Conservation (phyloP, 2,797 vertebrate species). For the Coluber constrictor region DNA sequence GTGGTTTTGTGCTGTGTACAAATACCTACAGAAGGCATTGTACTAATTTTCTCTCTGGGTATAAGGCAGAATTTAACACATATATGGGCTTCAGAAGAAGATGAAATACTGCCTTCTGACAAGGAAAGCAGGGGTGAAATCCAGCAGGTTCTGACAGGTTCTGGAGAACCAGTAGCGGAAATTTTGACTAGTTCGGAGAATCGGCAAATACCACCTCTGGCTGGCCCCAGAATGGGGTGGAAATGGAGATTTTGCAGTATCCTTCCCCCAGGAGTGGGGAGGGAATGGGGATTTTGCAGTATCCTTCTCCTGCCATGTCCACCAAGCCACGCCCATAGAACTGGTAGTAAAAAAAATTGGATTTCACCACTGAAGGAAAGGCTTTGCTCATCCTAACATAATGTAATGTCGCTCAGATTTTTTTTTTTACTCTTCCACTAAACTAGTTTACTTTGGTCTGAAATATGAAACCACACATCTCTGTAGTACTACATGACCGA, state of each 20-base stretch:
- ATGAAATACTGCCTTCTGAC: conserved; percentile 9
- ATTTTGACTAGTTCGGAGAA: too few relatives aligned
- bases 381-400: neutral
- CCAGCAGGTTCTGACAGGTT: too few relatives aligned
- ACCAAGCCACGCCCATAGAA: too few relatives aligned
- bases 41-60: conserved; percentile 48
- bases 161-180: too few relatives aligned
- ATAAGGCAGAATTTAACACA: neutral
- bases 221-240: too few relatives aligned
- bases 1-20: conserved; percentile 58
- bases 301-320: too few relatives aligned
- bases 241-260: too few relatives aligned
- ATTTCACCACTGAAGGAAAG: conserved; percentile 11
- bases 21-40: conserved; percentile 53
- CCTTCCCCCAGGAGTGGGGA: too few relatives aligned
- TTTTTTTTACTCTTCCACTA: neutral
- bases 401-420: neutral
- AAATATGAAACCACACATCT: neutral
- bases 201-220: too few relatives aligned
- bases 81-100: conserved; percentile 3
- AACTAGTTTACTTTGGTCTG: neutral
- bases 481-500: neutral
- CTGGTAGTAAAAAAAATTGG: too few relatives aligned
- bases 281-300: too few relatives aligned
- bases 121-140: conserved; percentile 12